phyloP scores from a whole-genome alignment of 1,140 invertebrate species.

The Wiebesia pumilae region DNA sequence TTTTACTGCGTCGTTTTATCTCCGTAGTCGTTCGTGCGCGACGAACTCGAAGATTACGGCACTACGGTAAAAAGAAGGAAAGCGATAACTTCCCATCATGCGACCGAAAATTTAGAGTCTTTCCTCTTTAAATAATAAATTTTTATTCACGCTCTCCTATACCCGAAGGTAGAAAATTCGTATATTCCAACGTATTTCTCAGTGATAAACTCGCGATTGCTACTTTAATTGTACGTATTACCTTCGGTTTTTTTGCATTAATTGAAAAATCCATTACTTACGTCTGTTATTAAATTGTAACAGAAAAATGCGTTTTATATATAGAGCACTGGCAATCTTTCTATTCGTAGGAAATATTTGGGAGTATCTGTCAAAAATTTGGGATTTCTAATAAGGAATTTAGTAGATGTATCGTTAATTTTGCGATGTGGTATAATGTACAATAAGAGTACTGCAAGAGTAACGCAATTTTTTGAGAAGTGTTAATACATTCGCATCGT shows the following conservation, averaged over 20 bases:
- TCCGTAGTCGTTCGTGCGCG: not conserved
- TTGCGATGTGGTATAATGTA: too few relatives aligned
- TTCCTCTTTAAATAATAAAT: conserved; percentile 13
- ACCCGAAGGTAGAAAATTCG: not conserved
- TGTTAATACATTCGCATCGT: not conserved
- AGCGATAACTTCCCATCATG: conserved; percentile 5
- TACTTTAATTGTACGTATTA: not conserved
- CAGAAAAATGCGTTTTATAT: too few relatives aligned
- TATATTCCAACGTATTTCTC: not conserved
- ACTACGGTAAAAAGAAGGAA: not conserved
- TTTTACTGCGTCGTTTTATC: not conserved
- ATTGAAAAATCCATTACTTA: not conserved
- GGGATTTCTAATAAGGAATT: too few relatives aligned
- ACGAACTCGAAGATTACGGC: not conserved
- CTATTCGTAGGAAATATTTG: too few relatives aligned
- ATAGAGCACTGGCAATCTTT: too few relatives aligned
- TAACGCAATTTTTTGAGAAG: not conserved
- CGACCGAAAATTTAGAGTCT: not conserved
- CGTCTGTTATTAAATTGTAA: too few relatives aligned
- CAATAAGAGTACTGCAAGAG: not conserved
- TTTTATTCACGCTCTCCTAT: not conserved
- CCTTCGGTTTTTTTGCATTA: too few relatives aligned
- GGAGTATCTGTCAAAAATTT: too few relatives aligned
- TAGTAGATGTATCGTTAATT: too few relatives aligned
- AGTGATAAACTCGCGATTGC: not conserved